These are phyloP conservation scores for Caenorhabditis inopinata DNA, from an alignment of 1,140 invertebrate species.

Conservation along the genomic window DNA sequence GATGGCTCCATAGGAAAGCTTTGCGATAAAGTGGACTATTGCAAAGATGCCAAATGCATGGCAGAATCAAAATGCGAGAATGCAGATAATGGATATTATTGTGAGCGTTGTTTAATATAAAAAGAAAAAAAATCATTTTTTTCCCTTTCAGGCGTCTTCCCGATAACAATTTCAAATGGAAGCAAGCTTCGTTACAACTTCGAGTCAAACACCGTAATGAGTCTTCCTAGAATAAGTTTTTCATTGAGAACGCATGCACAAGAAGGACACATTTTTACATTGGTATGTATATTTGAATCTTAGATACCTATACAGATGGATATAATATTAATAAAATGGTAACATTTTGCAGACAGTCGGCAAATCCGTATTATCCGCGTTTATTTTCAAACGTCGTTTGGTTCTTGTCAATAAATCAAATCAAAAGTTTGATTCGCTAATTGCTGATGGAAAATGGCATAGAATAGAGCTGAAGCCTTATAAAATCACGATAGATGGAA, in stretches of 20 bases:
- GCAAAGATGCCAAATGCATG: slow-evolving; percentile 78
- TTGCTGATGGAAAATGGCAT: slow-evolving; percentile 57
- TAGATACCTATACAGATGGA: no score
- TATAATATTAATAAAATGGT: no score
- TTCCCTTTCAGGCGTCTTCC: slow-evolving; percentile 54
- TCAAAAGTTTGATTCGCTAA: slow-evolving; percentile 23
- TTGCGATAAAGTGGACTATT: slow-evolving; percentile 88
- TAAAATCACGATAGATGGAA: slow-evolving; percentile 5
- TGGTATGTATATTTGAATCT: slow-evolving; percentile 45
- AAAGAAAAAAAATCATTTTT: no score
- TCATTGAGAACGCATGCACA: slow-evolving; percentile 56
- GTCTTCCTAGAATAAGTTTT: slow-evolving; percentile 52
- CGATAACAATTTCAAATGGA: slow-evolving; percentile 58
- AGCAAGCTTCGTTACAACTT: slow-evolving; percentile 49
- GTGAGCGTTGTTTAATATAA: slow-evolving; percentile 68
- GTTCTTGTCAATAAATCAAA: slow-evolving; percentile 43
- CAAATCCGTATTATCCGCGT: neutral
- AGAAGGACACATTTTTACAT: slow-evolving; percentile 57
- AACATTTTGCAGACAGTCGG: neutral
- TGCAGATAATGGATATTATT: slow-evolving; percentile 85
- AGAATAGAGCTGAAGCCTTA: slow-evolving; percentile 8
- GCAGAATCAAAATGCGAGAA: slow-evolving; percentile 79
- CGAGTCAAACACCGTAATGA: neutral
- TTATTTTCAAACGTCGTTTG: neutral
- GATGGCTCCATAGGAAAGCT: slow-evolving; percentile 86